Conservation (phyloP, 2,113 vertebrate genomes). For the Hydrochoerus hydrochaeris region DNA sequence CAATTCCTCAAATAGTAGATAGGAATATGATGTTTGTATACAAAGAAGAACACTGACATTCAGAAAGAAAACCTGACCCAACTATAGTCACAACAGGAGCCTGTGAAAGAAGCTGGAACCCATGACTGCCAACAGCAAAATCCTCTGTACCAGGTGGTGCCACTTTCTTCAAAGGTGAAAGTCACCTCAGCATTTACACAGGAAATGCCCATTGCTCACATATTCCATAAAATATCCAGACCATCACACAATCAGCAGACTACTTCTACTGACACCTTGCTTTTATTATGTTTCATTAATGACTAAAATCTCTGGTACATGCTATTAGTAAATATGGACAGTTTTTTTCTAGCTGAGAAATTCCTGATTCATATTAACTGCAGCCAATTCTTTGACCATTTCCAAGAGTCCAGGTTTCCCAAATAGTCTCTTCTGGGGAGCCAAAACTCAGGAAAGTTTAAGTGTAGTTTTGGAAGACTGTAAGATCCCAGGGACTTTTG, state of each 20-base stretch:
- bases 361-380: neutral
- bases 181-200: neutral
- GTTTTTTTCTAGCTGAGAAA: neutral
- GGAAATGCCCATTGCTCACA: neutral
- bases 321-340: neutral
- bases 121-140: neutral
- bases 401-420: neutral
- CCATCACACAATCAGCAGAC: neutral
- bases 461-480: neutral
- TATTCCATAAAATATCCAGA: neutral
- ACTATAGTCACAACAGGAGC: neutral
- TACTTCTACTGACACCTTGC: neutral
- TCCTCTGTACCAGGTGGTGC: neutral
- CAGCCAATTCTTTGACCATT: neutral
- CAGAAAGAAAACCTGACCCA: neutral
- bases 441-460: neutral
- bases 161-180: neutral
- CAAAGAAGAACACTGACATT: neutral
- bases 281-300: neutral
- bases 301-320: neutral
- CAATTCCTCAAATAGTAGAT: neutral
- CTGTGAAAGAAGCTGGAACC: neutral
- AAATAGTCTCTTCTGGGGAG: neutral
- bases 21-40: neutral
- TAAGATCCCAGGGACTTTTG: too few species aligned